These are phyloP conservation scores for Aleadryas rufinucha DNA, from an alignment of 2,113 vertebrate genomes.

Conservation along the genomic window DNA sequence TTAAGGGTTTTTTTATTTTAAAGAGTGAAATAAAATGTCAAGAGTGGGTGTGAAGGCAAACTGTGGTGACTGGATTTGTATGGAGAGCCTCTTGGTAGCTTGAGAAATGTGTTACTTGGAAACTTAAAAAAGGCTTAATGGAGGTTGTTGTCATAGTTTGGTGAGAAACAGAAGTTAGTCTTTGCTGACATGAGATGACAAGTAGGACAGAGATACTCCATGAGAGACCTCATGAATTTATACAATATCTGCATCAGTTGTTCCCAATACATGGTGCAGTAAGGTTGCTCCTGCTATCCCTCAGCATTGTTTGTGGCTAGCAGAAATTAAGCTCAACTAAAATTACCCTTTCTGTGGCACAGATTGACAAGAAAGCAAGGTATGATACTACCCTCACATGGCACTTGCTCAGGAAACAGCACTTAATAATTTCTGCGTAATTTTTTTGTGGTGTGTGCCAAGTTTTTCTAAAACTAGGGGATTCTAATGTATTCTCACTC, in stretches of 20 bases:
- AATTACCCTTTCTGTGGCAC: background rate
- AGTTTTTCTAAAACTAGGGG: background rate
- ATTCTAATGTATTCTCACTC: background rate
- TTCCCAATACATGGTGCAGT: background rate
- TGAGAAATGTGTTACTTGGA: constrained; percentile 31
- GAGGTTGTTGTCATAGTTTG: background rate
- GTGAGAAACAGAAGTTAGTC: constrained; percentile 27
- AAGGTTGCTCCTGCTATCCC: background rate
- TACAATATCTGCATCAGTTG: background rate
- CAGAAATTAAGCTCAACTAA: background rate
- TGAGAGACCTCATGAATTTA: background rate
- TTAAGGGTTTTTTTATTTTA: background rate
- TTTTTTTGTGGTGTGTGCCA: background rate
- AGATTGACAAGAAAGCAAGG: background rate
- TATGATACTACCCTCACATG: background rate
- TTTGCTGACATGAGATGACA: background rate
- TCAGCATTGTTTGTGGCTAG: background rate
- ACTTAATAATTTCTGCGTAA: background rate
- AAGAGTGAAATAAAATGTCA: background rate
- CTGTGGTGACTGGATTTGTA: constrained; percentile 23
- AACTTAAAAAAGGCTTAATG: constrained; percentile 15
- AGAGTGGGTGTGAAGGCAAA: constrained; percentile 36
- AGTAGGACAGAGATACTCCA: background rate
- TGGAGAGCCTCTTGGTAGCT: constrained; percentile 1
- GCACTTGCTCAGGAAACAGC: background rate